A percentile compares a stretch with the other conserved stretches of the same genome.
phyloP scores from a whole-genome alignment of 2,797 vertebrate genomes.

The Cyprinodon diabolis region DNA sequence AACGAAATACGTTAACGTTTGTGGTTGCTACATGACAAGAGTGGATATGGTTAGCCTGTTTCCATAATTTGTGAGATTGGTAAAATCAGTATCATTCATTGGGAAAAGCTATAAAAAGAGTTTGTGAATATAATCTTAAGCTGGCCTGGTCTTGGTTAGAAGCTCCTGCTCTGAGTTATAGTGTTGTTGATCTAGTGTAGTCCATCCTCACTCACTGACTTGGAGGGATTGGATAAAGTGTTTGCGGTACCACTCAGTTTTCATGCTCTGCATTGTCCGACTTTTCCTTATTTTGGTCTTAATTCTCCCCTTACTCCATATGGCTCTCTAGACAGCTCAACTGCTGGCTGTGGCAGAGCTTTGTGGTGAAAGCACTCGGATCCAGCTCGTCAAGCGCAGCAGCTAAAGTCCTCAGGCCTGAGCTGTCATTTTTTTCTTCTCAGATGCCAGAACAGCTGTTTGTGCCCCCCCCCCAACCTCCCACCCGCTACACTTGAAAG shows the following conservation, averaged over 20 bases:
- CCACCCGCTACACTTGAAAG: conserved; percentile 56
- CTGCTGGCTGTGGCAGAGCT: conserved; percentile 96
- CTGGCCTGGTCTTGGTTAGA: conserved; percentile 82
- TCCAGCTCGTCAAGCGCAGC: conserved; percentile 77
- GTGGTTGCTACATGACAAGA: not conserved
- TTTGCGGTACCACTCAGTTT: conserved; percentile 23
- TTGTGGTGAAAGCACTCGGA: conserved; percentile 63
- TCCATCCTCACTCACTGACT: conserved; percentile 3
- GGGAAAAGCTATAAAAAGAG: not conserved
- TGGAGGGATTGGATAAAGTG: conserved; percentile 30
- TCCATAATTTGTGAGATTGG: not conserved
- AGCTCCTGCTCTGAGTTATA: conserved; percentile 87
- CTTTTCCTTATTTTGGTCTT: conserved; percentile 93
- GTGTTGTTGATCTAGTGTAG: conserved; percentile 77
- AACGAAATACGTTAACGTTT: not conserved
- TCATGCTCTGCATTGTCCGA: conserved; percentile 80
- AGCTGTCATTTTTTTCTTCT: conserved; percentile 90
- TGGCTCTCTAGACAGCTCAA: conserved; percentile 99
- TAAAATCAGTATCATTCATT: not conserved
- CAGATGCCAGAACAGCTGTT: conserved; percentile 93
- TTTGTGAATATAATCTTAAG: conserved; percentile 72
- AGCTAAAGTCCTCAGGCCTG: conserved; percentile 92
- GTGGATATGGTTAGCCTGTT: not conserved
- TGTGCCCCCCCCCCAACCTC: conserved; percentile 62
- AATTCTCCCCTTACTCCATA: conserved; percentile 98